These are phyloP conservation scores for Atrina japonica DNA, from an alignment of 2,888 invertebrate species.

Conservation along the genomic window DNA sequence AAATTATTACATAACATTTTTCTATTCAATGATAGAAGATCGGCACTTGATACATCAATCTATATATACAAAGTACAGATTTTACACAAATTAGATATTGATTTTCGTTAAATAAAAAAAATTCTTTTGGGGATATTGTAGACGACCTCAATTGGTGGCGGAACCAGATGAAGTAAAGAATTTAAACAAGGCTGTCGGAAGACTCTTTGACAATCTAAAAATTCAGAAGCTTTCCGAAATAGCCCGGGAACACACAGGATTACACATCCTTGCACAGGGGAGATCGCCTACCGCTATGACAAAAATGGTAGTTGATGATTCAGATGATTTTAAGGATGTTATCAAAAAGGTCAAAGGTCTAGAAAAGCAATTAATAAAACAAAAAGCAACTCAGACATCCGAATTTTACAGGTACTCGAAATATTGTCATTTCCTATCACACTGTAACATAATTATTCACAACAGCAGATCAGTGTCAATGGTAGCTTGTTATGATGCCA, in stretches of 20 bases:
- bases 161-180: conserved; percentile 28
- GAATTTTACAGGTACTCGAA: conserved; percentile 20
- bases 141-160: conserved; percentile 1
- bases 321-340: conserved; percentile 27
- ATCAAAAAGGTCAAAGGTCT: conserved; percentile 28
- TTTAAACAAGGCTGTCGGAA: conserved; percentile 29
- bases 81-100: too few relatives aligned
- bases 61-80: too few relatives aligned
- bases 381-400: conserved; percentile 26
- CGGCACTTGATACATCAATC: too few relatives aligned
- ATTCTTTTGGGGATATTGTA: too few relatives aligned
- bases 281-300: conserved; percentile 15
- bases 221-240: conserved; percentile 29
- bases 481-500: too few relatives aligned
- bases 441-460: too few relatives aligned
- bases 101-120: too few relatives aligned
- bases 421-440: too few relatives aligned
- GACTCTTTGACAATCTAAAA: conserved; percentile 27
- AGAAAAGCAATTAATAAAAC: conserved; percentile 31
- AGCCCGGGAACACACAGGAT: conserved; percentile 24
- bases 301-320: conserved; percentile 13
- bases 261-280: conserved; percentile 17
- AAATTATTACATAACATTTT: too few relatives aligned
- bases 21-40: too few relatives aligned
- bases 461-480: too few relatives aligned